A percentile compares a stretch with the other conserved stretches of the same genome.
phyloP scores from a whole-genome alignment of 2,888 invertebrate species.

The Orgyia antiqua region DNA sequence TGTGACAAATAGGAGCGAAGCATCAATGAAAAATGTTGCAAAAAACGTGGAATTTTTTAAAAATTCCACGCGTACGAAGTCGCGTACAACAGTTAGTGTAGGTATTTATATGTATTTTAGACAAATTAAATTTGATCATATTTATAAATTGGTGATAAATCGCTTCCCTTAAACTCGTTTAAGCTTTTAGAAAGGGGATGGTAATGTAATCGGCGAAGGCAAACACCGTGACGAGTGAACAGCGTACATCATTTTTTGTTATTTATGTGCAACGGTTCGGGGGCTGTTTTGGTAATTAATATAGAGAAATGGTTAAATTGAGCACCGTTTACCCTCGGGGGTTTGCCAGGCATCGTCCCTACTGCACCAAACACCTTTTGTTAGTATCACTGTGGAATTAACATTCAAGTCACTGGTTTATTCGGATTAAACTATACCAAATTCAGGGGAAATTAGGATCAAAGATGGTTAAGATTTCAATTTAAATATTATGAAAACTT shows the following conservation, averaged over 20 bases:
- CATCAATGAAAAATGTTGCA: no score
- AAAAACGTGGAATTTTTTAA: no score
- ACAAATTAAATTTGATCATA: constrained; percentile 34
- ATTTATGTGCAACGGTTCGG: constrained; percentile 48
- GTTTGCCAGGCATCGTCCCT: constrained; percentile 21
- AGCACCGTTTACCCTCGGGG: constrained; percentile 57
- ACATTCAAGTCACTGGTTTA: constrained; percentile 39
- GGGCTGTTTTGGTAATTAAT: constrained; percentile 60
- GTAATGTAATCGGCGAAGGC: constrained; percentile 43
- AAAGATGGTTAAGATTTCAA: constrained; percentile 2
- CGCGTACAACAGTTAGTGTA: no score
- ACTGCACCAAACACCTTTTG: constrained; percentile 50
- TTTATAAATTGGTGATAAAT: constrained; percentile 58
- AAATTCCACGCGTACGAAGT: no score
- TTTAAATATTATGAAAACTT: not conserved
- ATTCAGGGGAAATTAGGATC: constrained; percentile 3
- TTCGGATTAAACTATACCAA: constrained; percentile 9
- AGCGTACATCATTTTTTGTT: constrained; percentile 49
- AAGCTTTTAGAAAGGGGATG: constrained; percentile 42
- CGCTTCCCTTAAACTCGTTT: constrained; percentile 50
- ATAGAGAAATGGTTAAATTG: constrained; percentile 59
- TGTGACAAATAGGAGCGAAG: no score
- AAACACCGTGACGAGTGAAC: constrained; percentile 85
- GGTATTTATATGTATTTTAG: constrained; percentile 42
- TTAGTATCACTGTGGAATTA: constrained; percentile 37